phyloP scores from a whole-genome alignment of 2,113 vertebrate genomes.

The Perca fluviatilis region DNA sequence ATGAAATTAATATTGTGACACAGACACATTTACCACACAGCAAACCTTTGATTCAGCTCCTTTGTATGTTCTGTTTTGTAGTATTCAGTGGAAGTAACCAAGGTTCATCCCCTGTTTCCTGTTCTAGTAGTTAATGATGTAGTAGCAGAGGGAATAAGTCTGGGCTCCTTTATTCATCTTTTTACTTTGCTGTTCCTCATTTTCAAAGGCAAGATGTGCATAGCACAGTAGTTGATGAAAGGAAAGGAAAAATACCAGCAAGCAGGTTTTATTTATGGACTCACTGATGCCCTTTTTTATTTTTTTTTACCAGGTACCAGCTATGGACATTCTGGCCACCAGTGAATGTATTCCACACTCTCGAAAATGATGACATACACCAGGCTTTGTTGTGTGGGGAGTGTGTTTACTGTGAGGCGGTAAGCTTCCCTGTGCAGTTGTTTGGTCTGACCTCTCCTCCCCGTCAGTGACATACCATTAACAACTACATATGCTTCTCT shows the following conservation, averaged over 20 bases:
- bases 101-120: conserved; percentile 57
- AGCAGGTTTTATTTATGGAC: conserved; percentile 85
- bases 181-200: conserved; percentile 71
- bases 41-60: conserved; percentile 57
- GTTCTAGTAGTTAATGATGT: conserved; percentile 74
- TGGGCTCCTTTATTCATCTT: conserved; percentile 64
- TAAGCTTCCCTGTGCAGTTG: conserved; percentile 79
- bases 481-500: conserved; percentile 81
- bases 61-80: conserved; percentile 57
- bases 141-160: conserved; percentile 59
- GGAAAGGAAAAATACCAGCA: conserved; percentile 75
- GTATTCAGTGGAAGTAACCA: conserved; percentile 38
- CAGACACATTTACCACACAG: conserved; percentile 12
- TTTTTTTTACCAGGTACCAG: conserved; percentile 68
- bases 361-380: conserved; percentile 83
- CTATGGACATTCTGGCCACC: conserved; percentile 78
- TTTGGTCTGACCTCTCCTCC: conserved; percentile 84
- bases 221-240: conserved; percentile 72
- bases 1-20: conserved; percentile 35
- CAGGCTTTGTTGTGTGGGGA: conserved; percentile 73
- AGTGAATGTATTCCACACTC: conserved; percentile 82
- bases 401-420: conserved; percentile 67
- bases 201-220: conserved; percentile 72
- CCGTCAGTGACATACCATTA: conserved; percentile 84
- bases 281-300: conserved; percentile 32